Base-by-base conservation (phyloP, 2,113 vertebrate species). In the Ploceus nigricollis region DNA sequence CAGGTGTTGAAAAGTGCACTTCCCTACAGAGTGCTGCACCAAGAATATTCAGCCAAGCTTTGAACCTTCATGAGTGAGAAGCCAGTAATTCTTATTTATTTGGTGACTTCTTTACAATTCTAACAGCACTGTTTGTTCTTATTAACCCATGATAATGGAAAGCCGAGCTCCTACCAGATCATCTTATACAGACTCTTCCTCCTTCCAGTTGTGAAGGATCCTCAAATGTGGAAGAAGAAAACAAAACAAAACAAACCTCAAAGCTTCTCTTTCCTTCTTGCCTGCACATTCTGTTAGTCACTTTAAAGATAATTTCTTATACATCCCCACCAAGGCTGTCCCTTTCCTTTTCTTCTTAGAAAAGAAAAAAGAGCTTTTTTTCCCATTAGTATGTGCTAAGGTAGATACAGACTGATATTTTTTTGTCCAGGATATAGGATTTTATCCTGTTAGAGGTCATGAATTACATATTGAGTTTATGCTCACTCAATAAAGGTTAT, bases 401-500 rank as follows among this genome's bases (percentile, higher is more conserved):
- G 37, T 70, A 50, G 71, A 37, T 70, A 60, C 4, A 77, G 44
- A 28, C 24, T 76, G 54, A 16, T 65, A 16, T 44, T 45, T 77
- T 82, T 91, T 56, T 20, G 54, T 42, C 68, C 44, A 64, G 1
- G 37, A 2, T 76, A 70, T 9, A 48, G 33, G 31, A 48, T 28
- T 73, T 92, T 56, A 45, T 53, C 37, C 45, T 93, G 10, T 92
- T 96, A 57, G 61, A 82, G 79, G 80, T 86, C 87, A 58, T 66
- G 84, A 93, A 80, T 96, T 70, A 93, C 85, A 89, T 87, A 58
- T 28, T 65, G 81, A 95, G 88, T 68, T 90, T 72, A 91, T 78
- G 66, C 28, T 95, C 92, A 70, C 63, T 93, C 71, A 81, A 53
- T 95, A 86, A 87, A 94, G 68, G 64, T 90, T 89, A 95, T 81